A percentile compares a stretch with the other conserved stretches of the same genome.
phyloP scores from a whole-genome alignment of 2,797 vertebrate species.

The Epinephelus awoara region DNA sequence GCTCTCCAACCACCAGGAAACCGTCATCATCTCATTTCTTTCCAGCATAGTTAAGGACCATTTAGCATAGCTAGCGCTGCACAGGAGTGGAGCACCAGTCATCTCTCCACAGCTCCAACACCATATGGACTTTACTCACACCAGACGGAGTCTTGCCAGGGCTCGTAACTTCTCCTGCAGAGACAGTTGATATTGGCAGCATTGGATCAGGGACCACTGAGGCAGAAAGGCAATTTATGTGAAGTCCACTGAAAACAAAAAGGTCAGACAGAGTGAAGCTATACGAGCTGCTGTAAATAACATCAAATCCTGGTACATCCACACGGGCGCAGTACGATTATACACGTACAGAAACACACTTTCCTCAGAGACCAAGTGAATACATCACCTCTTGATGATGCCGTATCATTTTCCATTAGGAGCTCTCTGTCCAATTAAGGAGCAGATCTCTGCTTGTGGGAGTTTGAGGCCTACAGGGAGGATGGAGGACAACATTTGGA shows the following conservation, averaged over 20 bases:
- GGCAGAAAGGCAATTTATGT: conserved; percentile 43
- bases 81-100: conserved; percentile 14
- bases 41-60: conserved; percentile 3
- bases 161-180: conserved; percentile 8
- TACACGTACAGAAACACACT: not conserved
- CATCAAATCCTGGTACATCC: not conserved
- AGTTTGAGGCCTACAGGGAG: conserved; percentile 7
- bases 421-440: conserved; percentile 55
- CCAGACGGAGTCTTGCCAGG: conserved; percentile 22
- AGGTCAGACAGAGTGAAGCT: conserved; percentile 28
- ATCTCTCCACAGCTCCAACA: conserved; percentile 12
- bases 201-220: conserved; percentile 14
- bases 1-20: not conserved
- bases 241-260: conserved; percentile 4
- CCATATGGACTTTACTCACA: conserved; percentile 35
- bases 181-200: conserved; percentile 28
- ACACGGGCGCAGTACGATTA: not conserved
- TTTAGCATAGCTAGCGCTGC: conserved; percentile 19
- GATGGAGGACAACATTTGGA: conserved; percentile 37
- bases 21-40: not conserved
- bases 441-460: conserved; percentile 26
- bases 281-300: conserved; percentile 4
- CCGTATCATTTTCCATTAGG: conserved; percentile 32
- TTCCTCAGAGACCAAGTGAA: conserved; percentile 19
- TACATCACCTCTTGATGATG: conserved; percentile 28